Evolutionary conservation across 2,797 vertebrate species (phyloP).

Genomic region (Sebastes minor): DNA sequence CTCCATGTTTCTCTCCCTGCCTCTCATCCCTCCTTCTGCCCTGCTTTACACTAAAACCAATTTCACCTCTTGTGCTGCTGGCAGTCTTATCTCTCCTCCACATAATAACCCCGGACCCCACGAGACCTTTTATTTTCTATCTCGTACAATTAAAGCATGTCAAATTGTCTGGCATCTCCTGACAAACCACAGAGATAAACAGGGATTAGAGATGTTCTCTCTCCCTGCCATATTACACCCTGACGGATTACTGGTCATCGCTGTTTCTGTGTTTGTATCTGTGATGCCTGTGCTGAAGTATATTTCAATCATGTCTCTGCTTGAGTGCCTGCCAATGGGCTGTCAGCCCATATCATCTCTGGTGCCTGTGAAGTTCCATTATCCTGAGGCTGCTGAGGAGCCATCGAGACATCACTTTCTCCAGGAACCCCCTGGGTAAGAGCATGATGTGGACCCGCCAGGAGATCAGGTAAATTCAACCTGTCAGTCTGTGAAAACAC

Average conservation of each 20-base stretch:
- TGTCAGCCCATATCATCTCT: not conserved
- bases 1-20: not conserved
- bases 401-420: slow-evolving; percentile 1
- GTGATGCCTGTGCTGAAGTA: not conserved
- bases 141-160: slow-evolving; percentile 1
- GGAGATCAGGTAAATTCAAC: slow-evolving; percentile 3
- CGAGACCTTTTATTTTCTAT: not conserved
- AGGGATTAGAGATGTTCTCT: slow-evolving; percentile 30
- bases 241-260: not conserved
- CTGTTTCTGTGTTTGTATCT: slow-evolving; percentile 7
- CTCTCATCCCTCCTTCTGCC: not conserved
- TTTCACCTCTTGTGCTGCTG: not conserved
- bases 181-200: slow-evolving; percentile 3
- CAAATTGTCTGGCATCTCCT: not conserved
- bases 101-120: slow-evolving; percentile 6
- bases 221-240: not conserved
- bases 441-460: not conserved
- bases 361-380: slow-evolving; percentile 31
- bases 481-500: slow-evolving; percentile 7
- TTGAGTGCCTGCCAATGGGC: slow-evolving; percentile 1
- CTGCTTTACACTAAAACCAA: not conserved
- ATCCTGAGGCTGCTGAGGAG: not conserved
- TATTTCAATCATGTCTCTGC: not conserved
- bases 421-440: not conserved
- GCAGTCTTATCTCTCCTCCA: slow-evolving; percentile 4